Percentiles rank a stretch among this genome's conserved stretches.
Conservation (phyloP, 2,797 vertebrate species). For the Dipus sagitta region DNA sequence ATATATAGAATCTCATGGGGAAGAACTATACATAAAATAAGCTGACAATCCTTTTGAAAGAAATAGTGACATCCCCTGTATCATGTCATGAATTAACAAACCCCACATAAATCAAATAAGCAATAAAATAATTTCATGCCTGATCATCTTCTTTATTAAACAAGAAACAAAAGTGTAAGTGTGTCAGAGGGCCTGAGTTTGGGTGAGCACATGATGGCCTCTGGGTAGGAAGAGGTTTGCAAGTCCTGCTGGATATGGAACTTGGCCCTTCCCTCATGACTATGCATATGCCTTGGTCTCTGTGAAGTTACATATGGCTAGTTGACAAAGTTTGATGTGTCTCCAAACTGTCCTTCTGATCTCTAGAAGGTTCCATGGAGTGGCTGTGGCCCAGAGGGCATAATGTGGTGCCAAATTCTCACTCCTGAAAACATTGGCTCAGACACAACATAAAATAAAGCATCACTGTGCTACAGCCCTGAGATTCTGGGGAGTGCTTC, state of each 20-base stretch:
- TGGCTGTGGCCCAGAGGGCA: too few species aligned
- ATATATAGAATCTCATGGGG: not conserved
- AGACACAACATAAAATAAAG: not conserved
- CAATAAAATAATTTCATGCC: not conserved
- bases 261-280: not conserved
- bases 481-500: too few species aligned
- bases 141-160: not conserved
- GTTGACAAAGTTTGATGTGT: not conserved
- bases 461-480: not conserved
- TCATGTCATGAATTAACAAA: not conserved
- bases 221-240: not conserved
- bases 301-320: not conserved
- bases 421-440: not conserved
- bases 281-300: too few species aligned
- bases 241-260: not conserved
- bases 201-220: not conserved
- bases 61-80: not conserved
- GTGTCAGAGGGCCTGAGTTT: not conserved
- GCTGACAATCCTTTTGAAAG: not conserved
- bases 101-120: not conserved
- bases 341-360: not conserved
- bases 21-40: not conserved
- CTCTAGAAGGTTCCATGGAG: not conserved
- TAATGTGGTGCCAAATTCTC: not conserved
- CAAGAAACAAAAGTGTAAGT: not conserved